Conservation (phyloP, 2,113 vertebrate genomes). For the Leptosomus discolor region DNA sequence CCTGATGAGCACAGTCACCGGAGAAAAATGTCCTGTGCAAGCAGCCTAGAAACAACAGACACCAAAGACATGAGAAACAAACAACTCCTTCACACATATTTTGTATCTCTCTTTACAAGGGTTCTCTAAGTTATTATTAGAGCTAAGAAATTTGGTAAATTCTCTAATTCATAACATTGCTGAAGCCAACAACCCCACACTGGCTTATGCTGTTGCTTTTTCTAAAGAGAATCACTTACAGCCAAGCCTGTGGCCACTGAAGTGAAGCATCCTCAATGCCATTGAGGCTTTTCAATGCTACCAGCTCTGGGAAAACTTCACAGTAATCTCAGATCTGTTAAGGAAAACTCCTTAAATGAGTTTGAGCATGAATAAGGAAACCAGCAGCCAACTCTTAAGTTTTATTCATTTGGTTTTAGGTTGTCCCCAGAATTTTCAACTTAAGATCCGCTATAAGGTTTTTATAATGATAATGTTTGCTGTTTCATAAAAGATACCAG, state of each 20-base stretch:
- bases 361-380: neutral
- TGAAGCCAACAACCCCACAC: accelerated
- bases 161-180: neutral
- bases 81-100: accelerated
- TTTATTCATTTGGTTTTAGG: neutral
- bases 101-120: neutral
- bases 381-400: neutral
- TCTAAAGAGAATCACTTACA: neutral
- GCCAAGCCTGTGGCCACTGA: neutral
- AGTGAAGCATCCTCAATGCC: neutral
- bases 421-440: neutral
- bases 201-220: neutral
- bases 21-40: neutral
- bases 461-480: neutral
- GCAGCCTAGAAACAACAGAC: neutral
- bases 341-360: neutral
- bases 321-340: neutral
- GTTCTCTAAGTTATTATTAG: neutral
- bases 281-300: neutral
- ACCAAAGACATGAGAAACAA: neutral
- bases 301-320: neutral
- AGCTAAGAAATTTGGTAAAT: neutral
- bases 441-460: neutral
- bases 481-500: neutral
- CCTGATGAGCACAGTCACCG: neutral